Evolutionary conservation across 2,888 invertebrate species (phyloP), one percentile per base, ranked within the genome.

Genomic region (Xanthorhoe designata): DNA sequence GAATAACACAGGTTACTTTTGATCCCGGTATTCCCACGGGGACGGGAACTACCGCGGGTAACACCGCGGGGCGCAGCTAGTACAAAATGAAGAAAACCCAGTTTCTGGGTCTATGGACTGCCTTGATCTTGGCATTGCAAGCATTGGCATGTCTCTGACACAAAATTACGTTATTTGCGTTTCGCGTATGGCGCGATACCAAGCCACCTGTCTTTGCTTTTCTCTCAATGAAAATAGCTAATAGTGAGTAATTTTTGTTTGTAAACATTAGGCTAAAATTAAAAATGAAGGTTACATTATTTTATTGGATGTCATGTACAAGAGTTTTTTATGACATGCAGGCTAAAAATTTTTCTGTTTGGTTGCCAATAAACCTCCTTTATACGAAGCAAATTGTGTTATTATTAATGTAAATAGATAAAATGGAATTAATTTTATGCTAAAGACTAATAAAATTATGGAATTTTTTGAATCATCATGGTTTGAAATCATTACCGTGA

Each of bases 91-190:
- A 29, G 17, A 15, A 52, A 61, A 18, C 13, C 19, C 57, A 57
- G 42, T 68, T 50, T 61, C 50, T 42, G 54, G 61, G 68, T 68
- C 57, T 68, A 17, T 13, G 64, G 56, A 56, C 66, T 72, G 59
- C 78, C 80, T 80, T 82, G 82, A 80, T 79, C 82, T 82, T 84
- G 80, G 77, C 79, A 79, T 75, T 78, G 71, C 72, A 61, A 55
- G 75, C 78, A 78, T 76, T 78, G 71, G 74, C 62, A 58, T 71
- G 75, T 68, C 67, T 71, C 77, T 81, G 75, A 78, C 77, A 75
- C 64, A 62, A 59, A 67, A 60, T 55, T 32, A 58, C 65, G 60
- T 53, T 75, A 72, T 73, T 74, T 75, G 75, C 66, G 57, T 68
- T 67, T 62, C 55, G 52, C 66, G 61, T 55, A 69, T 69, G 70